These are phyloP conservation scores for Chromis chromis DNA, from an alignment of 2,797 vertebrate species.

Conservation along the genomic window DNA sequence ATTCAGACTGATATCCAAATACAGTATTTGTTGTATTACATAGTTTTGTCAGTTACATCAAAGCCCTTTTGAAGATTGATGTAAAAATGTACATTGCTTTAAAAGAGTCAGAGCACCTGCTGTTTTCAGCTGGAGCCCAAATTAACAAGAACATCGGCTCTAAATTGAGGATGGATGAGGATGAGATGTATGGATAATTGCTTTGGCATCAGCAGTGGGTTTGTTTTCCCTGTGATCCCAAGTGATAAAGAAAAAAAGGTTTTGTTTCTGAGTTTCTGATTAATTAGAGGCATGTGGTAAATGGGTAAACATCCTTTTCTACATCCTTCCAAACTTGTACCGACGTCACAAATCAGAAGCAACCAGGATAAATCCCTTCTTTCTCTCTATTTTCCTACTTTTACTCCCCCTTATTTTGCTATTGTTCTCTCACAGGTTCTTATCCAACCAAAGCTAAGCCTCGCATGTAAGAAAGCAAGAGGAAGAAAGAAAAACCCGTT, in stretches of 20 bases:
- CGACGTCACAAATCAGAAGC: slow-evolving; percentile 10
- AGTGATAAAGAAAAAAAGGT: slow-evolving; percentile 67
- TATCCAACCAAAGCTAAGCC: slow-evolving; percentile 28
- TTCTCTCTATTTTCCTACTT: slow-evolving; percentile 19
- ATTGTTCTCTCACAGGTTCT: slow-evolving; percentile 48
- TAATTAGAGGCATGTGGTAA: slow-evolving; percentile 20
- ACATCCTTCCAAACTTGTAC: slow-evolving; percentile 8
- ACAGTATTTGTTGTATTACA: neutral
- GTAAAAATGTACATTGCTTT: slow-evolving; percentile 7
- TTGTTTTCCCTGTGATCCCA: slow-evolving; percentile 63
- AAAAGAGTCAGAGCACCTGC: slow-evolving; percentile 24
- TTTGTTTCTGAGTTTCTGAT: slow-evolving; percentile 58
- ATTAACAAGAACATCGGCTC: slow-evolving; percentile 48
- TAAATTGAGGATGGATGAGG: slow-evolving; percentile 47
- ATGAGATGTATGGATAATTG: slow-evolving; percentile 43
- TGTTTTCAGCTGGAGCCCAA: slow-evolving; percentile 32
- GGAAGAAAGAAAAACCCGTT: neutral
- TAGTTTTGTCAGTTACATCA: neutral
- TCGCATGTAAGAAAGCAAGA: slow-evolving; percentile 6
- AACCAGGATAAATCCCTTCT: slow-evolving; percentile 1
- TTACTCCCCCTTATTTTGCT: slow-evolving; percentile 14
- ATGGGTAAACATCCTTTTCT: slow-evolving; percentile 46
- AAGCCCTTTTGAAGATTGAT: neutral
- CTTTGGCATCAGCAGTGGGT: slow-evolving; percentile 65
- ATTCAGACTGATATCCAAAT: neutral